Conservation (phyloP, 1,140 invertebrate species). For the Cylas formicarius region DNA sequence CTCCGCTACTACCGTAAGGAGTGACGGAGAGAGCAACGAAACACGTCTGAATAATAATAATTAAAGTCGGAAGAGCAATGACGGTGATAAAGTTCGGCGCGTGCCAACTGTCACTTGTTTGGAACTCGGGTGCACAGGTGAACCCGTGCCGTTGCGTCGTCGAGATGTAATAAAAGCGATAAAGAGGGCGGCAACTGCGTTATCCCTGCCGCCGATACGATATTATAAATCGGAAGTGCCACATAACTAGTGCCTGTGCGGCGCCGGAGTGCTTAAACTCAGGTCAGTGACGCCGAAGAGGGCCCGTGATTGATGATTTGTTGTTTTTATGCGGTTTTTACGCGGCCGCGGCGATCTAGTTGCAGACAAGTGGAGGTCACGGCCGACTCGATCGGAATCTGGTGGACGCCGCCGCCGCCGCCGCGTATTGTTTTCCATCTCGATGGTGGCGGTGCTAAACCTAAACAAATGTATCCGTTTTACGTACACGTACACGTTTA, state of each 20-base stretch:
- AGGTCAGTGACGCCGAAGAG: conserved; percentile 25
- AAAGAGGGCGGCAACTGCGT: conserved; percentile 28
- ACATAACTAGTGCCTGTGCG: conserved; percentile 17
- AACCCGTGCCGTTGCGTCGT: too few relatives aligned
- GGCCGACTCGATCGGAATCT: conserved; percentile 17
- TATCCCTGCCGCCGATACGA: conserved; percentile 19
- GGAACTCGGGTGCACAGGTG: conserved; percentile 29
- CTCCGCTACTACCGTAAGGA: too few relatives aligned
- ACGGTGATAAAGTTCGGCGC: conserved; percentile 12
- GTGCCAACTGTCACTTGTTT: conserved; percentile 30
- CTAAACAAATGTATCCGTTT: neutral
- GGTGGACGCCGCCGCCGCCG: neutral
- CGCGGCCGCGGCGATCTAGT: conserved; percentile 21
- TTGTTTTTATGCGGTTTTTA: conserved; percentile 18
- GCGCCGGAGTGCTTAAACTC: conserved; percentile 11
- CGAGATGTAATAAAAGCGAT: conserved; percentile 33
- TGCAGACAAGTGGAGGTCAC: conserved; percentile 20
- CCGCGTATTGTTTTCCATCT: conserved; percentile 1
- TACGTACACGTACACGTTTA: neutral
- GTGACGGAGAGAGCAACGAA: too few relatives aligned
- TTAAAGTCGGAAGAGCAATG: conserved; percentile 2
- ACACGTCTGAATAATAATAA: too few relatives aligned
- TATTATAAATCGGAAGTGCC: conserved; percentile 31
- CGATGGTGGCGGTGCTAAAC: neutral
- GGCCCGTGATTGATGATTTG: conserved; percentile 24